Base-by-base conservation (phyloP, 2,888 invertebrate genomes). In the Chydorus sphaericus region DNA sequence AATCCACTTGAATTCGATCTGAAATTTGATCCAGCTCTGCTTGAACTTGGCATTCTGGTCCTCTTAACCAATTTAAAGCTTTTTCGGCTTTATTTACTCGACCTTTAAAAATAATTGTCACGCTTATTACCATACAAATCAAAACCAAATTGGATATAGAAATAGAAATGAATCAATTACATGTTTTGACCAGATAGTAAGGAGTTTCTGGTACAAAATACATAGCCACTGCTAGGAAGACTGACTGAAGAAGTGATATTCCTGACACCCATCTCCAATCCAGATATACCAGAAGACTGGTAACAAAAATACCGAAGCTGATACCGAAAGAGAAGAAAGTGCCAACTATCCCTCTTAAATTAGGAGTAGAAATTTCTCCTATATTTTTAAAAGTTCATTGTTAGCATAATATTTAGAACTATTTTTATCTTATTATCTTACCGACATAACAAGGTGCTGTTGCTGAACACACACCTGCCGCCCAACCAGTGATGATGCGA, bases 141-240 rank as follows among this genome's bases (percentile, higher is more conserved):
- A n/a, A 36, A n/a, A n/a, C 14, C 16, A 36, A 14, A 7, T 14
- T 14, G 36, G 36, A 36, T 16, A 37, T 37, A 16, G 2, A 20
- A 2, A 3, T 38, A 20, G 20, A 7, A 38, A 37, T 37, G 38
- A 16, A 14, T 10, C 7, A 39, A 10, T 39, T 51, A 52, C 77
- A 65, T 80, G 82, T 48, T 49, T 76, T 74, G 60, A 85, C 74
- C 61, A 80, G 73, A 66, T 77, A 86, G 29, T 79, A 78, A 0
- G 93, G 92, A 4, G 86, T 81, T 70, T 93, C 93, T 0, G 92
- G 93, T 80, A 91, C 85, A 62, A 86, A 83, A 64, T 83, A 76
- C 70, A 89, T 85, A 2, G 82, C 71, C 0, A 74, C 62, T 1
- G 80, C 80, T 62, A 87, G 84, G 5, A 85, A 62, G 0, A 87